Conservation (phyloP, 1,140 invertebrate genomes). For the Drosophila nebulosa region DNA sequence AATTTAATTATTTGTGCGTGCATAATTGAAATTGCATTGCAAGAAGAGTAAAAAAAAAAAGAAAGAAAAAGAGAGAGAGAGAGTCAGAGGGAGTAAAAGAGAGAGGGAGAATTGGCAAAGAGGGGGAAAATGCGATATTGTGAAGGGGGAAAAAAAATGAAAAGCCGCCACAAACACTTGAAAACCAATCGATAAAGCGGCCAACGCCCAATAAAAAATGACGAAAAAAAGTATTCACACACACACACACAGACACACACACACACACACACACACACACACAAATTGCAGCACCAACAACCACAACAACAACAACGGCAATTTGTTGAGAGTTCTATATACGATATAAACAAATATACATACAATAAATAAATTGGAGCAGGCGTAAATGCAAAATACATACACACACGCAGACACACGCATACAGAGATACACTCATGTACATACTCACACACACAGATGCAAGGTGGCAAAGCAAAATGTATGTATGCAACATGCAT, state of each 20-base stretch:
- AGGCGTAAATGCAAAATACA: constrained; percentile 72
- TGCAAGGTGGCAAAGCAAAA: constrained; percentile 45
- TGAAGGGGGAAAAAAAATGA: constrained; percentile 10
- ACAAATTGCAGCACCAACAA: constrained; percentile 8
- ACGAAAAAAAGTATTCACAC: constrained; percentile 30
- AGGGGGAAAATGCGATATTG: neutral
- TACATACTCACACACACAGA: neutral
- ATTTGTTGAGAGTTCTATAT: constrained; percentile 76
- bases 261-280: neutral
- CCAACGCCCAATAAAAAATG: constrained; percentile 75
- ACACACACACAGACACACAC: no score
- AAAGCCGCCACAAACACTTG: constrained; percentile 44
- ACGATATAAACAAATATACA: constrained; percentile 76
- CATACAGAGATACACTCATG: neutral
- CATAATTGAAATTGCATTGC: constrained; percentile 73
- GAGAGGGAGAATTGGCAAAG: neutral
- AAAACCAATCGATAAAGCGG: constrained; percentile 72
- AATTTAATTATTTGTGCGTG: constrained; percentile 77
- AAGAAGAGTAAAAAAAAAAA: neutral
- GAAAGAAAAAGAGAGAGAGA: constrained; percentile 1
- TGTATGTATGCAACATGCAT: constrained; percentile 52
- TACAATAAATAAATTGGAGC: constrained; percentile 79
- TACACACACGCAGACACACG: constrained; percentile 25
- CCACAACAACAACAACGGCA: constrained; percentile 51
- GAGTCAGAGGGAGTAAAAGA: neutral